Base-by-base conservation (phyloP, 1,140 invertebrate species). In the Camponotus floridanus region DNA sequence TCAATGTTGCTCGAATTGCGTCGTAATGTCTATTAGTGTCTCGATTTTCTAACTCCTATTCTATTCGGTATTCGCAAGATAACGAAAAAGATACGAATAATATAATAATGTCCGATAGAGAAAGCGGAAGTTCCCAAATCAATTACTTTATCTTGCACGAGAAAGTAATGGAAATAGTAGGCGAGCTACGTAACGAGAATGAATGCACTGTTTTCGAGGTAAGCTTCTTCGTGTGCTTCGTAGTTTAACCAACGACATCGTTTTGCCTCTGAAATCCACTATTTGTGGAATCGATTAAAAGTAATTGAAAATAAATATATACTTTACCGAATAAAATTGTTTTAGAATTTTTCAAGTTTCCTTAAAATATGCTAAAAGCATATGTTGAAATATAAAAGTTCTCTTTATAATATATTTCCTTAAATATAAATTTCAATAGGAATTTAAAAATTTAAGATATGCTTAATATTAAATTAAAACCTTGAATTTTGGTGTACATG, bases 191-290 rank as follows among this genome's bases (percentile, higher is more conserved):
- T 87, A 90, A 59, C 79, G 65, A 51, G 45, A 90, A 61, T 80
- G 83, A 90, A 74, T 80, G 70, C 79, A 67, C 84, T 86, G 15
- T 59, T 65, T 86, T 31, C 62, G 89, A 91, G 89, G 89, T 91
- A 91, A 91, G 90, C 87, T 86, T 87, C 51, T 86, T 81, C 81
- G 51, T 80, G 57, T 89, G 89, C 79, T 89, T 89, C 45, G 73
- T 87, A 80, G 61, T 87, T 79, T 86, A 89, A 86, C 39, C 76
- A 85, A 87, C 73, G 33, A 85, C 61, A 31, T 67, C 21, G 33
- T 79, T 88, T 86, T 86, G 57, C 48, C 70, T 88, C 78, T 76
- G 86, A 84, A 87, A 62, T 59, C 26, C 18, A 26, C 13, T 80
- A 13, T 80, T 55, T 68, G 13, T 7, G 33, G 76, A 70, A 55